Evolutionary conservation across 1,140 invertebrate genomes (phyloP).

Genomic region (Cotesia chilonis): DNA sequence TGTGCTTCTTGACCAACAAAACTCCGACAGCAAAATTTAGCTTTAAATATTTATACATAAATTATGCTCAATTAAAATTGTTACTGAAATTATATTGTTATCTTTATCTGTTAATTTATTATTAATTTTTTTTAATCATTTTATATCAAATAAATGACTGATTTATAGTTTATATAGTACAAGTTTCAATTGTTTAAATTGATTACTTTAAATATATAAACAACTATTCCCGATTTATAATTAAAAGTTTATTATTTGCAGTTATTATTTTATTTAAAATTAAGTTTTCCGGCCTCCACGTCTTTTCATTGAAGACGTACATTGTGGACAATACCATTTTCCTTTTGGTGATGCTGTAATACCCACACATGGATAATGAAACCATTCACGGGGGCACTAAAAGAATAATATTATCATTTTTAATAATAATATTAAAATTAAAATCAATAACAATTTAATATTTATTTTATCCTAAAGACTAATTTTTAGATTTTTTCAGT

Average conservation of each 20-base stretch:
- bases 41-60: background rate
- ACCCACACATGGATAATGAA: conserved; percentile 97
- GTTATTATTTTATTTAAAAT: conserved; percentile 40
- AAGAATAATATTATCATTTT: conserved; percentile 51
- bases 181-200: conserved; percentile 18
- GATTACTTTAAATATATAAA: conserved; percentile 27
- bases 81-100: conserved; percentile 6
- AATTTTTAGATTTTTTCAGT: too few species aligned
- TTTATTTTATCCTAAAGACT: background rate
- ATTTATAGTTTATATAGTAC: conserved; percentile 19
- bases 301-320: conserved; percentile 88
- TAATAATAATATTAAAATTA: conserved; percentile 8
- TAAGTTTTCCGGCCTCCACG: conserved; percentile 79
- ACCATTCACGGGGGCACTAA: conserved; percentile 97
- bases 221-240: background rate
- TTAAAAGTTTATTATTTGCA: conserved; percentile 22
- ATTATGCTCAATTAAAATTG: conserved; percentile 18
- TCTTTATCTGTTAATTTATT: conserved; percentile 24
- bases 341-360: conserved; percentile 95
- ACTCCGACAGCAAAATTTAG: conserved; percentile 12
- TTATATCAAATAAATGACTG: conserved; percentile 23
- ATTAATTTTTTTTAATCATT: conserved; percentile 15
- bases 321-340: conserved; percentile 98
- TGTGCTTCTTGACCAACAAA: conserved; percentile 68
- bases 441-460: background rate